A percentile compares a stretch with the other conserved stretches of the same genome.
Evolutionary conservation across 2,797 vertebrate species (phyloP).

Genomic region (Aplochiton taeniatus): DNA sequence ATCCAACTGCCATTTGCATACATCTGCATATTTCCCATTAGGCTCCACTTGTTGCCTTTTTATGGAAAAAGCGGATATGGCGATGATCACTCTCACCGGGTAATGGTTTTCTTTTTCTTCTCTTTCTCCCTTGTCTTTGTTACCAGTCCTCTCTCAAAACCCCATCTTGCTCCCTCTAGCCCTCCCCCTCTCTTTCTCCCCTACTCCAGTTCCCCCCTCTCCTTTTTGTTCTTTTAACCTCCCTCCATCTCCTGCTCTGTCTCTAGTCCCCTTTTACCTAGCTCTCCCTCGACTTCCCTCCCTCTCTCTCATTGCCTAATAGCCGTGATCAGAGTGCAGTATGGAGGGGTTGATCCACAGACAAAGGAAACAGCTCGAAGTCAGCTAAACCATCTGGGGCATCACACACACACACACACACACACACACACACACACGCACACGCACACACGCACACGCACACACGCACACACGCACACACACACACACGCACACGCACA

Average conservation of each 20-base stretch:
- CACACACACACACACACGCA: neutral
- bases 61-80: slow-evolving; percentile 61
- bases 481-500: slow-evolving; percentile 7
- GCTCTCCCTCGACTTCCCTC: neutral
- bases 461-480: neutral
- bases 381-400: slow-evolving; percentile 60
- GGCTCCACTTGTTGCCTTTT: slow-evolving; percentile 72
- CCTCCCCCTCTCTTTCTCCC: neutral
- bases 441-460: neutral
- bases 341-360: slow-evolving; percentile 45
- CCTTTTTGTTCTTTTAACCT: neutral
- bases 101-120: slow-evolving; percentile 51
- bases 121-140: neutral
- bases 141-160: neutral
- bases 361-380: slow-evolving; percentile 55
- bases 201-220: neutral
- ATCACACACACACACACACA: neutral
- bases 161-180: slow-evolving; percentile 28
- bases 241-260: neutral
- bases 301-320: slow-evolving; percentile 22
- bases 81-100: slow-evolving; percentile 61
- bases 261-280: neutral
- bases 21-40: slow-evolving; percentile 78
- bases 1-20: slow-evolving; percentile 73
- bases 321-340: slow-evolving; percentile 48